Base-by-base conservation (phyloP, 1,140 invertebrate genomes). In the Theocolax elegans region DNA sequence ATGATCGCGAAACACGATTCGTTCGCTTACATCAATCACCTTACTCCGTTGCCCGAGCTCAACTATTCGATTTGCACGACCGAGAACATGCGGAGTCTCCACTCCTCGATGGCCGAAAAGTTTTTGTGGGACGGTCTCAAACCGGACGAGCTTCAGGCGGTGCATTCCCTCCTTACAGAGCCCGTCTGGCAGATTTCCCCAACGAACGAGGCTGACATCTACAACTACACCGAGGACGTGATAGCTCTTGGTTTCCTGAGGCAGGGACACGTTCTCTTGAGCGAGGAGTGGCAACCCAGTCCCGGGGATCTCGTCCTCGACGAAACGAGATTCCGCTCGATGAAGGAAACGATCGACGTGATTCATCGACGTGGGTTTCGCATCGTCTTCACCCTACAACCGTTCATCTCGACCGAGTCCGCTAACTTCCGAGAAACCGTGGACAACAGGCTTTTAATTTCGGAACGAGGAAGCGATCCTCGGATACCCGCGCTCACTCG, bases 11-110 rank as follows among this genome's bases (percentile, higher is more conserved):
- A 90, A 77, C 89, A 92, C 73, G 92, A 94, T 72, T 89, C 91
- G 19, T 94, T 95, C 79, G 92, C 92, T 0, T 94, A 90, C 74
- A 90, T 91, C 0, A 93, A 93, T 77, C 89, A 87, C 7, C 72
- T 90, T 13, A 91, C 89, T 0, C 82, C 87, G 3, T 75, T 87
- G 25, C 90, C 93, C 0, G 88, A 92, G 70, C 81, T 97, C 67
- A 94, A 92, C 65, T 97, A 97, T 74, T 93, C 94, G 38, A 92
- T 97, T 40, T 97, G 95, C 75, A 92, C 92, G 0, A 91, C 91
- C 0, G 86, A 88, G 65, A 93, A 95, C 72, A 93, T 95, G 88
- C 92, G 90, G 19, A 88, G 87, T 17, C 80, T 95, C 1, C 94
- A 95, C 76, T 90, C 89, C 0, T 89, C 89, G n/a, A 87, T 92